Evolutionary conservation across 2,888 invertebrate genomes (phyloP).

Genomic region (Heliconius ethilla): DNA sequence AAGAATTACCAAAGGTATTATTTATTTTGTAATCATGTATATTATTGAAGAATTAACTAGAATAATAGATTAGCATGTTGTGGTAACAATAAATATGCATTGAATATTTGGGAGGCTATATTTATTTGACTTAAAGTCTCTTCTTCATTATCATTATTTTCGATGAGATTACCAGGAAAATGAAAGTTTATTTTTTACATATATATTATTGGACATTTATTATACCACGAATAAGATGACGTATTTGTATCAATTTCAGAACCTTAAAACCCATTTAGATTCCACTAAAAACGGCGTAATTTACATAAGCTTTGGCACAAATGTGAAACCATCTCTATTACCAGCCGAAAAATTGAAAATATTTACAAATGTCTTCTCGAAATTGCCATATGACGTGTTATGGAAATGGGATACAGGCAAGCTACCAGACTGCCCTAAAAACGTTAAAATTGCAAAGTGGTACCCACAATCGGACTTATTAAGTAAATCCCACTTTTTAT

Average conservation of each 20-base stretch:
- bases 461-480: conserved; percentile 62
- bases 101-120: no score
- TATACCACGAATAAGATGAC: no score
- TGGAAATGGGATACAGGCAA: conserved; percentile 61
- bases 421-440: conserved; percentile 50
- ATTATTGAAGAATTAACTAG: no score
- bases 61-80: no score
- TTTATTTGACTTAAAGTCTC: no score
- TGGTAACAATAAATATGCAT: no score
- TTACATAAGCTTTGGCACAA: conserved; percentile 62
- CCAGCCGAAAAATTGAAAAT: conserved; percentile 48
- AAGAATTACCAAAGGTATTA: conserved; percentile 59
- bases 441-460: conserved; percentile 61
- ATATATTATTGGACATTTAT: no score
- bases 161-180: no score
- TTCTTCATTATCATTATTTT: no score
- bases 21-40: not conserved
- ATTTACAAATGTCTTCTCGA: conserved; percentile 55
- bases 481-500: conserved; percentile 44
- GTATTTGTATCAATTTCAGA: no score
- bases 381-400: conserved; percentile 59
- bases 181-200: no score
- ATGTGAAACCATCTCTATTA: conserved; percentile 51
- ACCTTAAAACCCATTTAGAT: conserved; percentile 48
- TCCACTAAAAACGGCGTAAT: conserved; percentile 57